Conservation (phyloP, 2,888 invertebrate species). For the Zaprionus obscuricornis region DNA sequence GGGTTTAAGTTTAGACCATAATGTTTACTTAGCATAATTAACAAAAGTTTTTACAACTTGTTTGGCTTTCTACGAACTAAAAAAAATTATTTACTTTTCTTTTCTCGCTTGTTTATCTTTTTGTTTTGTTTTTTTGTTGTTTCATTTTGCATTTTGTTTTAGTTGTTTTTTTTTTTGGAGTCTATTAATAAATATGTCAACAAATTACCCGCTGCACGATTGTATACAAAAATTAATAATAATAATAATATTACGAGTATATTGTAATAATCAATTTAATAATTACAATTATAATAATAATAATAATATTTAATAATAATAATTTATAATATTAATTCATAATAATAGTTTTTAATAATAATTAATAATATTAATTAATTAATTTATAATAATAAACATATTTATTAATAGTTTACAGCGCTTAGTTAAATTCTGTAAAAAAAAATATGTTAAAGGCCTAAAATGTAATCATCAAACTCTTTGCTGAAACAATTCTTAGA, state of each 20-base stretch:
- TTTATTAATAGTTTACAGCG: conserved; percentile 56
- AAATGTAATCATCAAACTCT: conserved; percentile 54
- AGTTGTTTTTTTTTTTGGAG: conserved; percentile 31
- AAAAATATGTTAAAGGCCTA: conserved; percentile 45
- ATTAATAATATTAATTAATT: conserved; percentile 20
- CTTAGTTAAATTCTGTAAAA: conserved; percentile 62
- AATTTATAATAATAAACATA: conserved; percentile 44
- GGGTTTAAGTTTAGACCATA: conserved; percentile 38
- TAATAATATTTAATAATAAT: conserved; percentile 34
- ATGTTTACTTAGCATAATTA: conserved; percentile 64
- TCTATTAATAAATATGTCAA: conserved; percentile 70
- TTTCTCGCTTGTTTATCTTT: neutral
- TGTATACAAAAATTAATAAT: conserved; percentile 60
- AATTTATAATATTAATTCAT: conserved; percentile 22
- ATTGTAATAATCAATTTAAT: conserved; percentile 41
- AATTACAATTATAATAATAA: conserved; percentile 40
- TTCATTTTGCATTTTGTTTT: conserved; percentile 19
- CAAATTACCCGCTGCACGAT: conserved; percentile 63
- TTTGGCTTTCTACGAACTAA: conserved; percentile 67
- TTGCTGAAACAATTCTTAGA: conserved; percentile 73
- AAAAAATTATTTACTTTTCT: too few relatives aligned
- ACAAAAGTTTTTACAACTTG: conserved; percentile 69
- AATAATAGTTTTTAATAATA: conserved; percentile 26
- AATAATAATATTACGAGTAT: conserved; percentile 46
- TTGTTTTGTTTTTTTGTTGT: conserved; percentile 18